Percentiles rank a stretch among this genome's conserved stretches.
These are phyloP conservation scores for Engraulis encrasicolus DNA, from an alignment of 2,113 vertebrate genomes.

Conservation along the genomic window DNA sequence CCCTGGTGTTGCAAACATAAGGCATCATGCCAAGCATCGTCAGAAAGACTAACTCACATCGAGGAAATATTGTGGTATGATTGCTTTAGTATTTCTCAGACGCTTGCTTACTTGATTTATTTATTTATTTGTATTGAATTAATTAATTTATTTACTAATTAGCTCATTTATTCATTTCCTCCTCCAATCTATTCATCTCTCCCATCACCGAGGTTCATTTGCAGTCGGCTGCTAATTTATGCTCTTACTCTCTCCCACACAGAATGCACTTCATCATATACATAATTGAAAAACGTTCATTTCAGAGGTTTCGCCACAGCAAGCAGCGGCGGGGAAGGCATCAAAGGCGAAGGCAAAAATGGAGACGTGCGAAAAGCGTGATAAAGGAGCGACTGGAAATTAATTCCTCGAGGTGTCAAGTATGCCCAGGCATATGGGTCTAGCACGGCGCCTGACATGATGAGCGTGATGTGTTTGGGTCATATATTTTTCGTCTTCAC, in stretches of 20 bases:
- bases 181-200: neutral
- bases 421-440: neutral
- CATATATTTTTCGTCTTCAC: neutral
- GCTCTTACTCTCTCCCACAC: neutral
- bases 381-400: neutral
- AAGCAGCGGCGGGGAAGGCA: no score
- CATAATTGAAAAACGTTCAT: conserved; percentile 9
- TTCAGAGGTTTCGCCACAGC: neutral
- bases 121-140: no score
- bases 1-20: neutral
- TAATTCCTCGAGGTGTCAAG: conserved; percentile 4
- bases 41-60: no score
- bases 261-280: conserved; percentile 1
- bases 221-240: neutral
- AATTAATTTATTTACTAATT: neutral
- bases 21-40: neutral
- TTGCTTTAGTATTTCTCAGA: no score
- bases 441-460: no score
- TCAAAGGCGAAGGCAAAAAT: neutral
- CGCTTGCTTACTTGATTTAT: no score
- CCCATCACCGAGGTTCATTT: neutral
- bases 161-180: neutral
- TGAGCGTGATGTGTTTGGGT: conserved; percentile 20
- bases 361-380: neutral
- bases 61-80: no score